Evolutionary conservation across 2,797 vertebrate species (phyloP).

Genomic region (Acomys russatus): DNA sequence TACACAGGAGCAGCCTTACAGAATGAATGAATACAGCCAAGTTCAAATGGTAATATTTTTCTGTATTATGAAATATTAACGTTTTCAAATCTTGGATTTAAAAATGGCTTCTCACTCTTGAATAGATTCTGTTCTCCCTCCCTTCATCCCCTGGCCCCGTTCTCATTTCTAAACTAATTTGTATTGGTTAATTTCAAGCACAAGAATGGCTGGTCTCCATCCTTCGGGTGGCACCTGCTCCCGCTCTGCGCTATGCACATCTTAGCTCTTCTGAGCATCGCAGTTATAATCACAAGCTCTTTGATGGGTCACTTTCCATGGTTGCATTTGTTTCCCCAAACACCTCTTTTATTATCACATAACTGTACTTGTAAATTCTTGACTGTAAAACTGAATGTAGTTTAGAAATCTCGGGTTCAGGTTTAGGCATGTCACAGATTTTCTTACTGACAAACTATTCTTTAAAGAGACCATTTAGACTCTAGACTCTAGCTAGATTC

Average conservation of each 20-base stretch:
- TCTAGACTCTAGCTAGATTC: neutral
- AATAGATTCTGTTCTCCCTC: neutral
- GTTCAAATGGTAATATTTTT: slow-evolving; percentile 58
- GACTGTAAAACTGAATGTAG: slow-evolving; percentile 7
- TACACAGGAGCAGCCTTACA: slow-evolving; percentile 28
- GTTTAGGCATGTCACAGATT: neutral
- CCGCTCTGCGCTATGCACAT: fast-evolving
- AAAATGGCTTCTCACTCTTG: neutral
- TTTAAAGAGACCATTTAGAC: neutral
- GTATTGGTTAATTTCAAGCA: neutral
- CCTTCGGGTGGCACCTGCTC: neutral
- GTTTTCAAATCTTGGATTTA: slow-evolving; percentile 31
- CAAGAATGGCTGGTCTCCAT: neutral
- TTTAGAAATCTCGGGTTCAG: neutral
- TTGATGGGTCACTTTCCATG: neutral
- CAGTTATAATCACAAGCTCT: neutral
- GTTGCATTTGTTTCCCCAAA: neutral
- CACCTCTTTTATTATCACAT: neutral
- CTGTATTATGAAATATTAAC: neutral
- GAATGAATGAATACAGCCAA: slow-evolving; percentile 13
- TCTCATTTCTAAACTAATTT: neutral
- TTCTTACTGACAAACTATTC: neutral
- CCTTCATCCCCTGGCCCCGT: too few species aligned
- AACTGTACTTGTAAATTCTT: neutral
- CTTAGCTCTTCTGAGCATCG: neutral